Base-by-base conservation (phyloP, 2,113 vertebrate genomes). In the Malurus cyaneus region DNA sequence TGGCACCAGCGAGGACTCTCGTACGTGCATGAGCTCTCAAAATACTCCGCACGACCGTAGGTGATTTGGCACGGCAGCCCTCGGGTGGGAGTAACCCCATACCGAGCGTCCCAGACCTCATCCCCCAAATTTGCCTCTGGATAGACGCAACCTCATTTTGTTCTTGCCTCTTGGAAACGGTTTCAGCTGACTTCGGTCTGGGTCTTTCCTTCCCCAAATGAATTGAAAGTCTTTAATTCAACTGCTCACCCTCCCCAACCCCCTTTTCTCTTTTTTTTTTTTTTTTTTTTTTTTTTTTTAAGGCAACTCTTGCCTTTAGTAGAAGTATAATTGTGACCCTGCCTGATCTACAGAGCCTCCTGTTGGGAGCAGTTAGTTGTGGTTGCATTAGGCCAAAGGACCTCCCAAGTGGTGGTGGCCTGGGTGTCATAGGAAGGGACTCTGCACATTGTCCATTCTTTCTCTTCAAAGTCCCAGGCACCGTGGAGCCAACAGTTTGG, bases 381-480 rank as follows among this genome's bases (percentile, higher is more conserved):
- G 97, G 94, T 89, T 82, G 95, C 77, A 60, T 80, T 74, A 95
- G 97, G 93, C 95, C 94, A 70, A 28, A 91, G 92, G 98, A 98
- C 98, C 98, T 98, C 98, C 98, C 98, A 98, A 98, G 98, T 98
- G 97, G 98, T 80, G 41, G 94, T 96, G 96, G 94, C 94, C 97
- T 64, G 95, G 94, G 96, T 97, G 96, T 96, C 93, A 72, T 34
- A 89, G 88, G 82, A 91, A 86, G 47, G 92, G 84, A 94, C 97
- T 96, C 97, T 96, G 97, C 95, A 93, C 90, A 96, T 59, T 89
- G 96, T 94, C 97, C 95, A 59, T 80, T 94, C 89, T 84, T 93
- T 82, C 90, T 73, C 78, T 79, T 88, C 88, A 95, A 94, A 95
- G 96, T 86, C 78, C 42, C 83, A 86, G 89, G 86, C 93, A 72